Evolutionary conservation across 2,888 invertebrate genomes (phyloP), one percentile per base, ranked within the genome.

Genomic region (Caenorhabditis sp.): DNA sequence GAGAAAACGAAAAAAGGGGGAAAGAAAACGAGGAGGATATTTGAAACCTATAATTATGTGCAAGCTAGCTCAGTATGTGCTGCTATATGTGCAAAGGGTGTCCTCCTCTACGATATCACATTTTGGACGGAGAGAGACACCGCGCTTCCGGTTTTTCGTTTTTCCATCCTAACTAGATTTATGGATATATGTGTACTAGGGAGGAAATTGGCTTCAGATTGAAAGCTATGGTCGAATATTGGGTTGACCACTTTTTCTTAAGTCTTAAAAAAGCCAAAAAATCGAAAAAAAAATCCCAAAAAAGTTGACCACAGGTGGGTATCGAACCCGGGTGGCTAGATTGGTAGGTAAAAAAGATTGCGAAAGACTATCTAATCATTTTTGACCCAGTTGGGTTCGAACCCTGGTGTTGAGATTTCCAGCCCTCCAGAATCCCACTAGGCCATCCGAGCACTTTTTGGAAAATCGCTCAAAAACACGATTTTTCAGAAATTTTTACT

Each of bases 1-100:
- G n/a, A 26, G 49, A n/a, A 38, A n/a, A 7, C 28, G 35, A 63
- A 28, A n/a, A 56, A 56, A 26, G 28, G 14, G 56, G 28, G 26
- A 31, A 31, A 38, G 38, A 38, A 38, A 59, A 38, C 8, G 38
- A 38, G 22, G 59, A 22, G 22, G 59, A 59, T 59, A 61, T 61
- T 61, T 44, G 61, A 61, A 61, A 61, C 61, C 61, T n/a, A 61
- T 61, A 61, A 61, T 61, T 61, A 61, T 61, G 61, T 44, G 41
- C 22, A 12, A 3, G 31, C 31, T 8, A 38, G 38, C 38, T 38
- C 12, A 38, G 12, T 10, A 59, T 38, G 38, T 59, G n/a, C 19
- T 7, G 8, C 19, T 44, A 6, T 24, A 14, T 61, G 24, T 26
- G 61, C 8, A 22, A 28, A n/a, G 2, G 16, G 35, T 59, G 35